A percentile compares a stretch with the other conserved stretches of the same genome.
phyloP scores from a whole-genome alignment of 2,113 vertebrate genomes.

The Spea multiplicata region DNA sequence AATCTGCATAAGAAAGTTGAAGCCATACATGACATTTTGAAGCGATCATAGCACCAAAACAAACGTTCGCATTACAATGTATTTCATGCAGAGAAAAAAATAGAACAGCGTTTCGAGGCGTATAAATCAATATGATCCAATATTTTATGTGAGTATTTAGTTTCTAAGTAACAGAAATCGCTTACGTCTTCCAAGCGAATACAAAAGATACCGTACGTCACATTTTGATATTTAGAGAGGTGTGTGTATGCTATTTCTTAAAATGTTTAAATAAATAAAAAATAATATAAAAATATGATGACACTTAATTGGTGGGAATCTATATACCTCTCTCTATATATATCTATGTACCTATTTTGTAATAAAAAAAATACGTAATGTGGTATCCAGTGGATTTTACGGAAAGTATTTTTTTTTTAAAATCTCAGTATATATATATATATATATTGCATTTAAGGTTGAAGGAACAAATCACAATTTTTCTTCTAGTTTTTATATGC shows the following conservation, averaged over 20 bases:
- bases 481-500: no score
- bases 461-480: no score
- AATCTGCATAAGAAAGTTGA: neutral
- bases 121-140: conserved; percentile 18
- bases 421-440: no score
- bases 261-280: neutral
- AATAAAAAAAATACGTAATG: no score
- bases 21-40: neutral
- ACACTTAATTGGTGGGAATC: no score
- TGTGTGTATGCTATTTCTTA: neutral
- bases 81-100: neutral
- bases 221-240: neutral
- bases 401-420: no score
- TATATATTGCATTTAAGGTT: no score
- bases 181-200: neutral
- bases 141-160: conserved; percentile 13
- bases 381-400: no score
- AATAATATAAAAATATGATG: neutral
- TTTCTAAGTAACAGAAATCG: neutral
- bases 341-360: no score
- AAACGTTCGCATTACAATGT: neutral
- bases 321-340: no score
- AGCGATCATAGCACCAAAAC: neutral
- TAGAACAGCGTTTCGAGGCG: neutral
- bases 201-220: neutral